phyloP scores from a whole-genome alignment of 2,113 vertebrate genomes.

The Oreochromis tanganicae region DNA sequence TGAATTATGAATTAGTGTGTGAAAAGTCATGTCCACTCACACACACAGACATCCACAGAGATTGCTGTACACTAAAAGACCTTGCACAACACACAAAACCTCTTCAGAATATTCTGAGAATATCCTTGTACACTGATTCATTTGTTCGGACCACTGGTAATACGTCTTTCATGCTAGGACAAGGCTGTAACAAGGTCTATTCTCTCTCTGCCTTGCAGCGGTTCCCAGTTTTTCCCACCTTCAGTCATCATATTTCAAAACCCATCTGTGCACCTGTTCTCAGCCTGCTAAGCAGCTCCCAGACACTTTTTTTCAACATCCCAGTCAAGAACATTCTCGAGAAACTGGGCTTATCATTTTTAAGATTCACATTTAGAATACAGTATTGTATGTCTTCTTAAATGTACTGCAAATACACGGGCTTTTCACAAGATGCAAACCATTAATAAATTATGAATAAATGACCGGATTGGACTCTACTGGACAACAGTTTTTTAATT shows the following conservation, averaged over 20 bases:
- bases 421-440: background rate
- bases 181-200: background rate
- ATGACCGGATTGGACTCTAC: background rate
- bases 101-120: background rate
- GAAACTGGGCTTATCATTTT: background rate
- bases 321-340: background rate
- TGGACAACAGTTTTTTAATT: rapidly evolving
- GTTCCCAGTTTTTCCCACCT: background rate
- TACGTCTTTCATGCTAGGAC: background rate
- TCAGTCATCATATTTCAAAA: background rate
- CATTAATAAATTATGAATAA: background rate
- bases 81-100: background rate
- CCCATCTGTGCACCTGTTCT: background rate
- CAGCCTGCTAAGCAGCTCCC: background rate
- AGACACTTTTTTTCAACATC: background rate
- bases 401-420: background rate
- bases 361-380: background rate
- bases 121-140: background rate
- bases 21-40: background rate
- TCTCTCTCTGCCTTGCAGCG: background rate
- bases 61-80: background rate
- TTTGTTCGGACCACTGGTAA: background rate
- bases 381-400: background rate
- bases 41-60: background rate
- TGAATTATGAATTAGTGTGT: background rate